Percentiles rank a stretch among this genome's conserved stretches.
Conservation (phyloP, 2,888 invertebrate genomes). For the Stenodema calcarata region DNA sequence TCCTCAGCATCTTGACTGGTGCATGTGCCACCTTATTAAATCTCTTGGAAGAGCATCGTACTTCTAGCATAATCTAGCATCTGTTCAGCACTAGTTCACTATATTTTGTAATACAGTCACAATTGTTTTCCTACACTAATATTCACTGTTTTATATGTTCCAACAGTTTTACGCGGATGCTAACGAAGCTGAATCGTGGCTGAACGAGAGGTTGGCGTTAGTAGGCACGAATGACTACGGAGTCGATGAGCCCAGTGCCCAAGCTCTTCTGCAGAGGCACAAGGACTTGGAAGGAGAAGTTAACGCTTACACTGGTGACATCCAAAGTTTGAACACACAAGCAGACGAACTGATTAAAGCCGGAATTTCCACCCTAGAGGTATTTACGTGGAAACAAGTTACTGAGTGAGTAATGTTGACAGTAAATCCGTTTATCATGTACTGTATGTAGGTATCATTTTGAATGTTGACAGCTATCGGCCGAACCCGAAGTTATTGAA, state of each 20-base stretch:
- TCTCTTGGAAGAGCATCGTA: too few relatives aligned
- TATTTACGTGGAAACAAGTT: too few relatives aligned
- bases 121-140: too few relatives aligned
- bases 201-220: constrained; percentile 92
- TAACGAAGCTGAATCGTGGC: constrained; percentile 97
- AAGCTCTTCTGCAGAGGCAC: constrained; percentile 86
- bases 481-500: constrained; percentile 68
- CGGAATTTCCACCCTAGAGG: constrained; percentile 74
- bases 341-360: constrained; percentile 77
- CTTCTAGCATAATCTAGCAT: too few relatives aligned
- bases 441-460: too few relatives aligned
- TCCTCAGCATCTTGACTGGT: too few relatives aligned
- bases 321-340: constrained; percentile 79
- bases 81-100: too few relatives aligned
- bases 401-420: too few relatives aligned
- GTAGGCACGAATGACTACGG: constrained; percentile 91
- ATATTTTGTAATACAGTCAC: too few relatives aligned
- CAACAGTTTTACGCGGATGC: constrained; percentile 92
- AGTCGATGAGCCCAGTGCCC: constrained; percentile 88
- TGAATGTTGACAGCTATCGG: constrained; percentile 63
- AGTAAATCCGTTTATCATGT: too few relatives aligned
- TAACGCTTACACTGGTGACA: constrained; percentile 85
- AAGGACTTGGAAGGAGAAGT: constrained; percentile 87
- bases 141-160: neutral
- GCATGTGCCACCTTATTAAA: too few relatives aligned